Conservation (phyloP, 1,140 invertebrate genomes). For the Hylyphantes graminicola region DNA sequence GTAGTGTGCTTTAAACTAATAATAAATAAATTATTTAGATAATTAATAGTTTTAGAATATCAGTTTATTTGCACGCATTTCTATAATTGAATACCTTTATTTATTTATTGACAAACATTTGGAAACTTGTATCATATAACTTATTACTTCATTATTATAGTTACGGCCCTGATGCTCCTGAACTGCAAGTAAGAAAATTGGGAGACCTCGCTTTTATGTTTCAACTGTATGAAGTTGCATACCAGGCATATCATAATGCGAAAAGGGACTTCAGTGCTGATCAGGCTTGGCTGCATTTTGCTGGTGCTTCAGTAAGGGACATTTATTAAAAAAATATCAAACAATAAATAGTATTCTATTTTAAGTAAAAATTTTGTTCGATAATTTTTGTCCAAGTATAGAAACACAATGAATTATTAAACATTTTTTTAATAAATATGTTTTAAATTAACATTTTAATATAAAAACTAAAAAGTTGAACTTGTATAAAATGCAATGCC, state of each 20-base stretch:
- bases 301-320: constrained; percentile 75
- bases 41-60: no score
- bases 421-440: no score
- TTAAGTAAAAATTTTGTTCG: no score
- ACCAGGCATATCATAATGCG: constrained; percentile 92
- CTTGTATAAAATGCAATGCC: no score
- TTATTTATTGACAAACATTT: background rate
- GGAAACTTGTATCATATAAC: background rate
- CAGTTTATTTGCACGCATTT: background rate
- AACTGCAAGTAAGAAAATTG: constrained; percentile 90
- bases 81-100: background rate
- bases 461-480: no score
- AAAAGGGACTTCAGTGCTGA: constrained; percentile 97
- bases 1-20: no score
- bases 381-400: no score
- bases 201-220: constrained; percentile 98
- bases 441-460: no score
- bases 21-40: no score
- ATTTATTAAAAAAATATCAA: background rate
- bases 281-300: constrained; percentile 96
- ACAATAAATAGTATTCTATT: no score
- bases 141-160: constrained; percentile 68
- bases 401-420: no score
- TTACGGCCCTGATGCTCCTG: constrained; percentile 88
- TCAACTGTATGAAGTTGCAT: constrained; percentile 91